Percentiles rank a stretch among this genome's conserved stretches.
These are phyloP conservation scores for Anoncus sp. DNA, from an alignment of 2,888 invertebrate genomes.

Conservation along the genomic window DNA sequence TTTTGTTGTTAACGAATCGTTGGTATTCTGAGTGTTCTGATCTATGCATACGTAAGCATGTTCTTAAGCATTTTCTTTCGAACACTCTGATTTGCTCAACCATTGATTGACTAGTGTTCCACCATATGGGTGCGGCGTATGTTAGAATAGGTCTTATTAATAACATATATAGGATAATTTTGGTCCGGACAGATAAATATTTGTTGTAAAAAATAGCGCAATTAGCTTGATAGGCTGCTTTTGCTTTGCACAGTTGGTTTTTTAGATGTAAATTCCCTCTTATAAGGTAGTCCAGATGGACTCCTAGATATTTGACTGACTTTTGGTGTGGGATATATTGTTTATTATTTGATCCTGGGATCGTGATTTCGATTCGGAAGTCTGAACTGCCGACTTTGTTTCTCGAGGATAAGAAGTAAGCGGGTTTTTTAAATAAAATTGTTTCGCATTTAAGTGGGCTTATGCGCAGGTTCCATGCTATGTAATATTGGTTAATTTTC, in stretches of 20 bases:
- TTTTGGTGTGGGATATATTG: background rate
- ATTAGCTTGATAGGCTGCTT: too few relatives aligned
- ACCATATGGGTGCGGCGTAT: too few relatives aligned
- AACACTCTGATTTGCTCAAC: background rate
- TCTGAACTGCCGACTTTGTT: background rate
- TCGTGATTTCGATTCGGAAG: background rate
- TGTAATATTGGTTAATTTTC: conserved; percentile 50
- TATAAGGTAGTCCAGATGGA: background rate
- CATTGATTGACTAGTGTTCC: background rate
- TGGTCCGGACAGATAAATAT: too few relatives aligned
- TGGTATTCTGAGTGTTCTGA: background rate
- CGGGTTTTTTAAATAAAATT: conserved; percentile 2
- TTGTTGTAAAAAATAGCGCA: too few relatives aligned
- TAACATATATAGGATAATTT: too few relatives aligned
- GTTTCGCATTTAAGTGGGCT: conserved; percentile 4
- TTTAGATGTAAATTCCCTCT: background rate
- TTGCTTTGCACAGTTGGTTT: too few relatives aligned
- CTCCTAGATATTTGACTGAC: background rate
- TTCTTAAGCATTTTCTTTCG: background rate
- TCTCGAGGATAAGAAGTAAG: background rate
- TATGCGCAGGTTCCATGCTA: background rate
- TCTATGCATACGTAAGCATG: background rate
- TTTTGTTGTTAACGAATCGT: background rate
- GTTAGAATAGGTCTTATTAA: too few relatives aligned
- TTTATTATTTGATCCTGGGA: background rate